These are phyloP conservation scores for Brachyalestes nurse DNA, from an alignment of 2,797 vertebrate species.

Conservation along the genomic window DNA sequence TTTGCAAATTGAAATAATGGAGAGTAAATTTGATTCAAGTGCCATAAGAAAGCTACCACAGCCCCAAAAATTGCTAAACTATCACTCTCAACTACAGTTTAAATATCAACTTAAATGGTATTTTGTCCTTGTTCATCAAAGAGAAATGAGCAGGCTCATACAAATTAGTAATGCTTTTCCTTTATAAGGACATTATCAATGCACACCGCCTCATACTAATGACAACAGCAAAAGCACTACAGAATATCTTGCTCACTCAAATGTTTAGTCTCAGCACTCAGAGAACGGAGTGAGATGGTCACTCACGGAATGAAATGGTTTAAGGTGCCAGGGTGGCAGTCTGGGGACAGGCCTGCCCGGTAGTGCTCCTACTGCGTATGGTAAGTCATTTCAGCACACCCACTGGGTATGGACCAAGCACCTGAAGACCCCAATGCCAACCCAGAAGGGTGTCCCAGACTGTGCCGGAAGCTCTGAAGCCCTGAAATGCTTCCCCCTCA, in stretches of 20 bases:
- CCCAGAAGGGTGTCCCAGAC: slow-evolving; percentile 62
- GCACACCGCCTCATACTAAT: not conserved
- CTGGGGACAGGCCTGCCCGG: slow-evolving; percentile 63
- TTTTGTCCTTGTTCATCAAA: slow-evolving; percentile 7
- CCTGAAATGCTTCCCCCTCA: slow-evolving; percentile 38
- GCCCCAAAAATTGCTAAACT: not conserved
- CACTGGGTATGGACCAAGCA: slow-evolving; percentile 61
- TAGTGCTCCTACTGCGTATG: slow-evolving; percentile 62
- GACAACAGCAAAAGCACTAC: not conserved
- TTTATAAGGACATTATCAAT: not conserved
- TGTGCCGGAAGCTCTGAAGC: slow-evolving; percentile 63
- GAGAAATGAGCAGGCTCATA: not conserved
- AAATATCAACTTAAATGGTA: not conserved
- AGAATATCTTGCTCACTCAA: not conserved
- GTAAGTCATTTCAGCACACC: slow-evolving; percentile 59
- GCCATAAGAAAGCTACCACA: not conserved
- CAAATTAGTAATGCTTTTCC: slow-evolving; percentile 8
- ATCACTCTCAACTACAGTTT: not conserved
- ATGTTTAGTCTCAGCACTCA: slow-evolving; percentile 37
- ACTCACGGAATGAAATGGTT: slow-evolving; percentile 60
- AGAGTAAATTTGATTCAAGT: slow-evolving; percentile 29
- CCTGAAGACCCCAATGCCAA: slow-evolving; percentile 65
- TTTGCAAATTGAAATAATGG: slow-evolving; percentile 51
- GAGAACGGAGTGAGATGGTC: slow-evolving; percentile 56
- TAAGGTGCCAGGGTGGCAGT: slow-evolving; percentile 62